These are phyloP conservation scores for Macroramphosus scolopax DNA, from an alignment of 2,797 vertebrate genomes.

Conservation along the genomic window DNA sequence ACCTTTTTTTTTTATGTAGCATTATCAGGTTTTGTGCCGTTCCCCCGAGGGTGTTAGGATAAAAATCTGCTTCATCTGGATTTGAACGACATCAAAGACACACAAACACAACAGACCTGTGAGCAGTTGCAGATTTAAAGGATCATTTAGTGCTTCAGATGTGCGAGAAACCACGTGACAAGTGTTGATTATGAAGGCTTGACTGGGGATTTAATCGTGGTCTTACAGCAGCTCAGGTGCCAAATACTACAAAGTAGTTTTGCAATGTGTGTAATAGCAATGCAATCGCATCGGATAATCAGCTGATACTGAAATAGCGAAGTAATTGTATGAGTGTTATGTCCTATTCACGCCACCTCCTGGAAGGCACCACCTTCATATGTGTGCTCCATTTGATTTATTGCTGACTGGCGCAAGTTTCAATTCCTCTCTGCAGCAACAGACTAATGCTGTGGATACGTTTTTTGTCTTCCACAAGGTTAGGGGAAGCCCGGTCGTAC, in stretches of 20 bases:
- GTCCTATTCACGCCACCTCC: no score
- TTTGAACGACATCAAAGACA: slow-evolving; percentile 25
- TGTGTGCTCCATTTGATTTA: slow-evolving; percentile 40
- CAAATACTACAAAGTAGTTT: slow-evolving; percentile 32
- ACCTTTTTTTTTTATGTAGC: slow-evolving; percentile 11
- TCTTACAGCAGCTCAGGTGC: slow-evolving; percentile 8
- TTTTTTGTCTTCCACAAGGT: slow-evolving; percentile 43
- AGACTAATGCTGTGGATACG: slow-evolving; percentile 55
- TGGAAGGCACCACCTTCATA: no score
- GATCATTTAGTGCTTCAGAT: slow-evolving; percentile 22
- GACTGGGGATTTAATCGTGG: slow-evolving; percentile 27
- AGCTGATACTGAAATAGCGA: no score
- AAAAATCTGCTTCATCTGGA: slow-evolving; percentile 26
- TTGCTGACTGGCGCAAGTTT: slow-evolving; percentile 60
- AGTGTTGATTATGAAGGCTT: slow-evolving; percentile 37
- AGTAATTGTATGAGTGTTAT: no score
- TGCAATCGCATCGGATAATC: slow-evolving; percentile 28
- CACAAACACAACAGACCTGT: slow-evolving; percentile 6
- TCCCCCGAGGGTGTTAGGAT: slow-evolving; percentile 20
- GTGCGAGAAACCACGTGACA: slow-evolving; percentile 3
- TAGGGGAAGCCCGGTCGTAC: slow-evolving; percentile 62
- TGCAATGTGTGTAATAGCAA: no score
- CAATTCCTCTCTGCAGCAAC: slow-evolving; percentile 19
- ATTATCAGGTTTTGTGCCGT: slow-evolving; percentile 16
- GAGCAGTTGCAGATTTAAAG: slow-evolving; percentile 20